Percentiles rank a stretch among this genome's conserved stretches.
These are phyloP conservation scores for Aphis gossypii DNA, from an alignment of 1,140 invertebrate species.

Conservation along the genomic window DNA sequence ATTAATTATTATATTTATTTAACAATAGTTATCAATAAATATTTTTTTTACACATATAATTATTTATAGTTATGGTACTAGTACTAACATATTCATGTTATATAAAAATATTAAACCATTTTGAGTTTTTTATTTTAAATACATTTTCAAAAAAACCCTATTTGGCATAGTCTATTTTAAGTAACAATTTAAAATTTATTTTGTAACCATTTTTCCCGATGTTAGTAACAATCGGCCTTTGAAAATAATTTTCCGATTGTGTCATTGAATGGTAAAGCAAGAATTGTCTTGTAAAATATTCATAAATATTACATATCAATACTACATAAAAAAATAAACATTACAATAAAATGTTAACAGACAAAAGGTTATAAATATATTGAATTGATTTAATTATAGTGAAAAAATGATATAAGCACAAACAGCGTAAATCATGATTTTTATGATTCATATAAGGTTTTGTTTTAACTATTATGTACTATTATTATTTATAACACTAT, in stretches of 20 bases:
- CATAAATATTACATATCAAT: neutral
- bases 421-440: neutral
- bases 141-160: neutral
- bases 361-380: neutral
- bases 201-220: neutral
- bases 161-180: neutral
- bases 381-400: neutral
- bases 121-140: neutral
- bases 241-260: neutral
- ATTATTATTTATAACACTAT: neutral
- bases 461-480: neutral
- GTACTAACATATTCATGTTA: too few relatives aligned
- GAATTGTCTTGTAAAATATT: neutral
- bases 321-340: neutral
- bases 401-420: neutral
- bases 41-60: too few relatives aligned
- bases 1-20: too few relatives aligned
- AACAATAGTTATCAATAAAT: too few relatives aligned
- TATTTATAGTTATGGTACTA: neutral
- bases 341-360: neutral
- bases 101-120: neutral
- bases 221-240: neutral
- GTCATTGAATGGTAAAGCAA: neutral
- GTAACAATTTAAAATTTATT: neutral
- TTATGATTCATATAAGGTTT: neutral